Percentiles rank a stretch among this genome's conserved stretches.
Evolutionary conservation across 2,888 invertebrate genomes (phyloP).

Genomic region (Acanthosepion lycidas): DNA sequence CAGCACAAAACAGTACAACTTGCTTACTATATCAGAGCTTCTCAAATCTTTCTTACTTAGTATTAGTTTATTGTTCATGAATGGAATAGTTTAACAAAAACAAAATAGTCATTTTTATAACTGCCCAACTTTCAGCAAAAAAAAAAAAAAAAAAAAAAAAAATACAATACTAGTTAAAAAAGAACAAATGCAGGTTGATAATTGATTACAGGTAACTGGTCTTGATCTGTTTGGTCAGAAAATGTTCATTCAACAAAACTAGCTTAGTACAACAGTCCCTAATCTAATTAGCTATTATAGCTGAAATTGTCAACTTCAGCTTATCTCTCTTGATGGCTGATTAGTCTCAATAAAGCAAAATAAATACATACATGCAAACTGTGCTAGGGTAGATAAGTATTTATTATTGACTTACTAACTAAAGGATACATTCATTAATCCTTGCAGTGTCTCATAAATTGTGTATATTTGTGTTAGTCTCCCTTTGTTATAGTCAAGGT

Average conservation of each 20-base stretch:
- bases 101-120: not conserved
- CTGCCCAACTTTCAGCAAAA: not conserved
- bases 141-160: not conserved
- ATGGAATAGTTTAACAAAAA: not conserved
- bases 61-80: not conserved
- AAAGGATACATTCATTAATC: conserved; percentile 33
- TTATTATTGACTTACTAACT: not conserved
- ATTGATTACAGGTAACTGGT: not conserved
- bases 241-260: not conserved
- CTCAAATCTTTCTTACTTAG: not conserved
- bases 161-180: not conserved
- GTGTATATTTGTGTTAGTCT: not conserved
- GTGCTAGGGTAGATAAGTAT: not conserved
- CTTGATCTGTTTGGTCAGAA: not conserved
- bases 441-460: not conserved
- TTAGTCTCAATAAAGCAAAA: not conserved
- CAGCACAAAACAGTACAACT: not conserved
- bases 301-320: not conserved
- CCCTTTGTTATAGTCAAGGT: not conserved
- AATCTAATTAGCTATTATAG: not conserved
- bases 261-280: not conserved
- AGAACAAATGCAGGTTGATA: not conserved
- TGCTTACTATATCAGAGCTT: not conserved
- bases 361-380: not conserved
- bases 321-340: not conserved